Percentiles rank a stretch among this genome's conserved stretches.
Conservation (phyloP, 2,888 invertebrate genomes). For the Crocallis elinguaria region DNA sequence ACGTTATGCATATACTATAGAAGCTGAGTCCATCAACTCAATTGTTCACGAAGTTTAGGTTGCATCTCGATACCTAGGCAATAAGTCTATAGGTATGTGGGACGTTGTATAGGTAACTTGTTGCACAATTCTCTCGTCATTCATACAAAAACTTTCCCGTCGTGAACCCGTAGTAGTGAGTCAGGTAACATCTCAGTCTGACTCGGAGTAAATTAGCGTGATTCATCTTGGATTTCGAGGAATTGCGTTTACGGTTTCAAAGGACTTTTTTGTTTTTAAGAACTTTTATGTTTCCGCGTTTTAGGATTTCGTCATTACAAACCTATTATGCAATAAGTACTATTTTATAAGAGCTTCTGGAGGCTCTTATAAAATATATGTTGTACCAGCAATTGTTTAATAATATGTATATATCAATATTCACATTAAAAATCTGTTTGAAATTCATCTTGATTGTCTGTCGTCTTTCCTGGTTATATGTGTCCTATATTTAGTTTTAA, state of each 20-base stretch:
- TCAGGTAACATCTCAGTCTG: conserved; percentile 15
- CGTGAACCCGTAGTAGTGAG: conserved; percentile 20
- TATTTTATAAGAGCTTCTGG: no score
- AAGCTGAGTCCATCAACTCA: no score
- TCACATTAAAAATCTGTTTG: no score
- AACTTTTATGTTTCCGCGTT: neutral
- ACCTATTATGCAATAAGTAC: neutral
- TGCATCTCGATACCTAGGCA: neutral
- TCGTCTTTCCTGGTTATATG: no score
- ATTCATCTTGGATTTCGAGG: conserved; percentile 28
- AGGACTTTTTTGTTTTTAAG: neutral
- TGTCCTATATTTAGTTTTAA: no score
- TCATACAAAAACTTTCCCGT: conserved; percentile 16
- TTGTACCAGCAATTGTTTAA: no score
- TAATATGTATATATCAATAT: no score
- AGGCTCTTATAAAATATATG: no score
- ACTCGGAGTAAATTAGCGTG: conserved; percentile 19
- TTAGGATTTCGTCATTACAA: neutral
- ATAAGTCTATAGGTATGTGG: neutral
- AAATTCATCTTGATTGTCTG: no score
- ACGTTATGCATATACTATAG: no score
- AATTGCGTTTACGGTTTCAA: conserved; percentile 11
- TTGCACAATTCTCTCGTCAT: conserved; percentile 12
- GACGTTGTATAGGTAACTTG: neutral
- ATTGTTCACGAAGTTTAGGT: no score